A percentile compares a stretch with the other conserved stretches of the same genome.
These are phyloP conservation scores for Syngnathus typhle DNA, from an alignment of 2,113 vertebrate genomes.

Conservation along the genomic window DNA sequence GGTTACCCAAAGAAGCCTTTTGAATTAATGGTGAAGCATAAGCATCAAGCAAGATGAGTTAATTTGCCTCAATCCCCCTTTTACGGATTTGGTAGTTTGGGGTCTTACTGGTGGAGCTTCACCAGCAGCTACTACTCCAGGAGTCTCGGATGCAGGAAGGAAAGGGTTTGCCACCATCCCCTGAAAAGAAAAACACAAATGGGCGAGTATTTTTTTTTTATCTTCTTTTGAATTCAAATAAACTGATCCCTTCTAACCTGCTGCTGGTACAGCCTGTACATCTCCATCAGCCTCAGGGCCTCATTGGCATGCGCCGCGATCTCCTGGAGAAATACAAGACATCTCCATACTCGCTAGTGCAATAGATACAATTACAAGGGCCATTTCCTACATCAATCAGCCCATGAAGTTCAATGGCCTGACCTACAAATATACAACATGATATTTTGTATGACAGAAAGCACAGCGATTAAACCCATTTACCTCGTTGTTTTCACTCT, in stretches of 20 bases:
- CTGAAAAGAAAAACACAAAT: constrained; percentile 32
- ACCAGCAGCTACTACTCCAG: constrained; percentile 15
- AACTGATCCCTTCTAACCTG: constrained; percentile 49
- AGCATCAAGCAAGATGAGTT: background rate
- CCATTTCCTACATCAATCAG: constrained; percentile 23
- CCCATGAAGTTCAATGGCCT: constrained; percentile 20
- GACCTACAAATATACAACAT: constrained; percentile 27
- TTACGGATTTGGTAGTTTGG: background rate
- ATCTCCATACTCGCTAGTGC: constrained; percentile 40
- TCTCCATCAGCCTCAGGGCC: constrained; percentile 67
- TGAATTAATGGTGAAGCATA: background rate
- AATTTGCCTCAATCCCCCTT: background rate
- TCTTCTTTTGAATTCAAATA: background rate
- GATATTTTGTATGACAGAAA: constrained; percentile 9
- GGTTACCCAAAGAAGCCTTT: background rate
- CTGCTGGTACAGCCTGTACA: constrained; percentile 66
- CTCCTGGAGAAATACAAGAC: constrained; percentile 53
- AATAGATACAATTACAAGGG: constrained; percentile 30
- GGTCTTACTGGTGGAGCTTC: constrained; percentile 45
- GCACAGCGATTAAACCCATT: background rate
- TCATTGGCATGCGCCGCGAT: constrained; percentile 59
- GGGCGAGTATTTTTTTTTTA: background rate
- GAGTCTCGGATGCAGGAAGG: constrained; percentile 41
- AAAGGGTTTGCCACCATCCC: constrained; percentile 54
- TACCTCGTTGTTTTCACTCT: constrained; percentile 64